Evolutionary conservation across 2,797 vertebrate genomes (phyloP), one percentile per base, ranked within the genome.

Genomic region (Cichlasoma orientale): DNA sequence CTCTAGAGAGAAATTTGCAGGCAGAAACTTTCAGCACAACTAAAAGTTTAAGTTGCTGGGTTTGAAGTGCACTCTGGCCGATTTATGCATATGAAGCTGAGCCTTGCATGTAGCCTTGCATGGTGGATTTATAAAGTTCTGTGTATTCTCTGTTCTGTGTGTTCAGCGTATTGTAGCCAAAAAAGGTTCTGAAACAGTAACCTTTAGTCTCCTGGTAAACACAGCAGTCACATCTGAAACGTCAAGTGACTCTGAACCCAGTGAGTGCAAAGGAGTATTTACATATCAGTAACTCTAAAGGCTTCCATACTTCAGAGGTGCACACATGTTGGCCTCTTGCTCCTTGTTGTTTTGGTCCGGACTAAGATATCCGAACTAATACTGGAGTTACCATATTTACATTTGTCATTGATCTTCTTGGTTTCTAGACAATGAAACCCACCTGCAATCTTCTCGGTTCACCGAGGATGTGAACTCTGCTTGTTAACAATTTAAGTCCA

Each of bases 171-270:
- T 38, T 68, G 63, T 56, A 57, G 79, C 82, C 82, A 89, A 82
- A 88, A 68, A 79, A 54, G 82, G 33, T 41, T 82, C 85, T 80
- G 84, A 79, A 89, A 80, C 70, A 80, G 78, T 88, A 89, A 92
- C 89, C 92, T 92, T 93, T 90, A 90, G 75, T 88, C 91, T 61
- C 16, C 80, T 56, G 87, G 87, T 82, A 92, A 90, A 91, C 88
- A 92, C 29, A 50, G 71, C 77, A 0, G 78, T 55, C 71, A 56
- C 23, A 16, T 81, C 63, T 79, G 73, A 86, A 82, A 78, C 82
- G 23, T 83, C 23, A 72, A 12, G 25, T 27, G 66, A 88, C 78
- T 69, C 78, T 66, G 23, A 66, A 47, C 41, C 68, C 0, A 11
- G 53, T 1, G 5, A 7, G 29, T 19, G 23, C 8, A 33, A 36